These are phyloP conservation scores for Origma solitaria DNA, from an alignment of 2,113 vertebrate species.

Conservation along the genomic window DNA sequence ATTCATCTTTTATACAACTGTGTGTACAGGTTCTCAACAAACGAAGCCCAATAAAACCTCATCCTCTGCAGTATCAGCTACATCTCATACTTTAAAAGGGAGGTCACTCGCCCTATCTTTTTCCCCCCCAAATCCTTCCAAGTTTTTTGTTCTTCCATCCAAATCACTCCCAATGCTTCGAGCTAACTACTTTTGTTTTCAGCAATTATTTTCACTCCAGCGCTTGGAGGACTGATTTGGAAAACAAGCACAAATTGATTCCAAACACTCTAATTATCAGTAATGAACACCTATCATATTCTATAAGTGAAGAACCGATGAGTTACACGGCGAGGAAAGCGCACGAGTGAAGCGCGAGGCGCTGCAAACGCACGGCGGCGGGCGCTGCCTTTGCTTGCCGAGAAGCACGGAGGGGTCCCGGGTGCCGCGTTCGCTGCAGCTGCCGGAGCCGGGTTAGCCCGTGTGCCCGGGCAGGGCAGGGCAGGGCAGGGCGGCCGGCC, in stretches of 20 bases:
- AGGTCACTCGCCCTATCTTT: background rate
- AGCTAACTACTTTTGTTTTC: conserved; percentile 53
- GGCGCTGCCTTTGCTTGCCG: background rate
- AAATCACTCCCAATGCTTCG: background rate
- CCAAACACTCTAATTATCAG: conserved; percentile 61
- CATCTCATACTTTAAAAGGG: background rate
- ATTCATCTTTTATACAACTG: conserved; percentile 21
- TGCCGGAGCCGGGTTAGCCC: background rate
- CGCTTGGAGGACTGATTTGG: conserved; percentile 23
- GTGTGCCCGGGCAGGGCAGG: background rate
- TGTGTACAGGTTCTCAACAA: background rate
- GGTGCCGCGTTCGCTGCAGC: fast-evolving
- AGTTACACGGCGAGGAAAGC: background rate
- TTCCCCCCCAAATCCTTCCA: background rate
- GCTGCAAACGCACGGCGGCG: background rate
- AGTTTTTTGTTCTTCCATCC: background rate
- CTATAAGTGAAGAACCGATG: conserved; percentile 13
- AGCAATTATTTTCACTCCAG: conserved; percentile 46
- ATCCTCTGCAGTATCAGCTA: background rate
- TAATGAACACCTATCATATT: conserved; percentile 63
- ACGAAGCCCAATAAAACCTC: background rate
- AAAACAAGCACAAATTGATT: conserved; percentile 59
- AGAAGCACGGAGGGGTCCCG: background rate
- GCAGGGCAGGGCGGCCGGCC: too few species aligned
- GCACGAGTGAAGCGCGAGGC: background rate